Base-by-base conservation (phyloP, 2,113 vertebrate genomes). In the Ochotona princeps region DNA sequence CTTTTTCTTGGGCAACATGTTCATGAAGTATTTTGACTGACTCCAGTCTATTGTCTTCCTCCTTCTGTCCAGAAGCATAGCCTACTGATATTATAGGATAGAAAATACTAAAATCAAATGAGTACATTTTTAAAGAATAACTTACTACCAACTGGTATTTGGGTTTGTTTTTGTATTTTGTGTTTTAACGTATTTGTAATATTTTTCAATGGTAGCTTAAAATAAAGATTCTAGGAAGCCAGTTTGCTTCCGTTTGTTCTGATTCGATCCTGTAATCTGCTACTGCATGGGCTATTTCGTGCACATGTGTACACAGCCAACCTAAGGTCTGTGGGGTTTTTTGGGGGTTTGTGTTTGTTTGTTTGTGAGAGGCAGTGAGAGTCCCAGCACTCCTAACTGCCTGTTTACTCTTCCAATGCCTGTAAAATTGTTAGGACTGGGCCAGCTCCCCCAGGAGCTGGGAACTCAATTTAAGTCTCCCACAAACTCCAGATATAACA, bases 1-100 rank as follows among this genome's bases (percentile, higher is more conserved):
- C n/a, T 63, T 89, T 18, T 88, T 79, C 32, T 83, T 89, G 60
- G 23, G 30, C 38, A 91, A 65, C 65, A 89, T 57, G 26, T 86
- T 86, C 26, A 4, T 8, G 20, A 4, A 79, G 15, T 54, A 83
- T 63, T 95, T 82, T 91, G 8, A 66, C 51, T 89, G 69, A 79
- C 57, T 1, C 12, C 10, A 67, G 20, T 76, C 18, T 78, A 25
- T 83, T 86, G 67, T 74, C 75, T 79, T 23, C 49, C 9, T 2
- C 0, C 86, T 38, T 75, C 9, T 83, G 26, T 79, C 21, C 60
- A 57, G 4, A 60, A 20, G 80, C 7, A 73, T 32, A 76, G 54
- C 63, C 70, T 91, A 44, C 32, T 65, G 32, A 38, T 89, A 91
- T 75, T 35, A 21, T 65, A 69, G 20, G 17, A 9, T 61, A 32